Evolutionary conservation across 2,797 vertebrate genomes (phyloP).

Genomic region (Cyprinodon diabolis): DNA sequence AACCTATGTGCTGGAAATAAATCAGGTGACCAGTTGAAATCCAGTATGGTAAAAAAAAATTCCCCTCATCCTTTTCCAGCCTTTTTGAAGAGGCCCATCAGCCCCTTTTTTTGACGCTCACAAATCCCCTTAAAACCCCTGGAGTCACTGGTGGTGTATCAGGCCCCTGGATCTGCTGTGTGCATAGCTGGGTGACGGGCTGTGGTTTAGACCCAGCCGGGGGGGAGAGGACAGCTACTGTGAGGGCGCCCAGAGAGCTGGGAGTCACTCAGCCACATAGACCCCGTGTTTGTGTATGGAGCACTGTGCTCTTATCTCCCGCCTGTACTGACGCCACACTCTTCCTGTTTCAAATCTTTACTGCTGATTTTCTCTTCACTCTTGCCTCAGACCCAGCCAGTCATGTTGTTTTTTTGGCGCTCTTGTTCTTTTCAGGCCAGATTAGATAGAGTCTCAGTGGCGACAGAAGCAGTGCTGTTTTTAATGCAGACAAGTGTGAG

Average conservation of each 20-base stretch:
- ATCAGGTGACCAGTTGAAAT: slow-evolving; percentile 38
- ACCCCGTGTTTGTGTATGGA: slow-evolving; percentile 90
- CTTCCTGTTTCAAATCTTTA: slow-evolving; percentile 97
- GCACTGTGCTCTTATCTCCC: slow-evolving; percentile 88
- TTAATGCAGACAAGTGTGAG: slow-evolving; percentile 49
- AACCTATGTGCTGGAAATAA: slow-evolving; percentile 54
- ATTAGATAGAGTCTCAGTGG: slow-evolving; percentile 76
- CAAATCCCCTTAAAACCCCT: slow-evolving; percentile 74
- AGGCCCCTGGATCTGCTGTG: slow-evolving; percentile 71
- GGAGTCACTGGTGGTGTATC: slow-evolving; percentile 75
- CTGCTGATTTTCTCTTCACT: slow-evolving; percentile 84
- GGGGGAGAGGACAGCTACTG: slow-evolving; percentile 63
- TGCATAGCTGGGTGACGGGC: slow-evolving; percentile 67
- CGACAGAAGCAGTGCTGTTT: slow-evolving; percentile 51
- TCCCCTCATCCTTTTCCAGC: slow-evolving; percentile 46
- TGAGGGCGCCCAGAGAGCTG: slow-evolving; percentile 74
- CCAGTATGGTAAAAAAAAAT: slow-evolving; percentile 39
- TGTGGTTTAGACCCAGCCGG: slow-evolving; percentile 63
- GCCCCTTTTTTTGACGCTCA: slow-evolving; percentile 49
- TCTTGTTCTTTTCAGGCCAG: slow-evolving; percentile 72
- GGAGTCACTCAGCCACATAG: slow-evolving; percentile 79
- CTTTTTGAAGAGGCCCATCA: slow-evolving; percentile 52
- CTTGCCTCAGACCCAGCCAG: slow-evolving; percentile 74
- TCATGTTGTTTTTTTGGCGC: slow-evolving; percentile 70
- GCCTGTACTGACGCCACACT: slow-evolving; percentile 91